Evolutionary conservation across 2,888 invertebrate genomes (phyloP).

Genomic region (Ichneumoninae sp.): DNA sequence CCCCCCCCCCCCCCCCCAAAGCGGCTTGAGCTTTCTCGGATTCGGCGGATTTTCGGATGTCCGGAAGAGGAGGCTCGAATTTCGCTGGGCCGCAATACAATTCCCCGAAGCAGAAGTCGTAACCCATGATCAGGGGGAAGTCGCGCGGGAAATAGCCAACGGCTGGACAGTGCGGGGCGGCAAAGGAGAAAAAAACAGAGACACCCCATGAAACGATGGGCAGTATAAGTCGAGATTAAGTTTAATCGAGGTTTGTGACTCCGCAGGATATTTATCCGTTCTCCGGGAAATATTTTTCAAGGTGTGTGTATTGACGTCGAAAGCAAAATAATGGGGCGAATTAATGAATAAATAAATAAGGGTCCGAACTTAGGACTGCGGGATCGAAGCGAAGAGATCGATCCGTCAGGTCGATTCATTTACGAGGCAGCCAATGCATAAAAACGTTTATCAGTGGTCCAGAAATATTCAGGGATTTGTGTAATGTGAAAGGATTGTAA

Average conservation of each 20-base stretch:
- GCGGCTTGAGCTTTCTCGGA: neutral
- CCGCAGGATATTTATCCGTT: slow-evolving; percentile 45
- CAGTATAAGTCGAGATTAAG: slow-evolving; percentile 82
- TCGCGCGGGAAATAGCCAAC: slow-evolving; percentile 70
- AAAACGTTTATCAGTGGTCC: too few species aligned
- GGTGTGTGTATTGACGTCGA: neutral
- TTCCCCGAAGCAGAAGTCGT: slow-evolving; percentile 77
- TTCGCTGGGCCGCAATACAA: slow-evolving; percentile 66
- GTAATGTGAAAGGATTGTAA: too few species aligned
- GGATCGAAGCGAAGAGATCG: too few species aligned
- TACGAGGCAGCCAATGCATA: too few species aligned
- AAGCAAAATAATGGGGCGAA: neutral
- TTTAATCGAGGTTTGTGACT: slow-evolving; percentile 81
- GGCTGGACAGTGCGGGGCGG: slow-evolving; percentile 49
- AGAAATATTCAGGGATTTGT: too few species aligned
- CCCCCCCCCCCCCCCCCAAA: neutral
- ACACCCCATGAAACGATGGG: slow-evolving; percentile 59
- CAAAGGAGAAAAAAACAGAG: slow-evolving; percentile 40
- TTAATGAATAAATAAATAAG: too few species aligned
- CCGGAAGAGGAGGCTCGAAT: slow-evolving; percentile 62
- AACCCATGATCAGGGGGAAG: slow-evolving; percentile 77
- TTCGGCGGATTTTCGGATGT: slow-evolving; percentile 13
- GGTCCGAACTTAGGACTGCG: too few species aligned
- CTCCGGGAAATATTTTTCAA: slow-evolving; percentile 39
- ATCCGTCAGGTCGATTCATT: too few species aligned